A percentile compares a stretch with the other conserved stretches of the same genome.
Evolutionary conservation across 1,140 invertebrate genomes (phyloP).

Genomic region (Diabrotica undecimpunctata): DNA sequence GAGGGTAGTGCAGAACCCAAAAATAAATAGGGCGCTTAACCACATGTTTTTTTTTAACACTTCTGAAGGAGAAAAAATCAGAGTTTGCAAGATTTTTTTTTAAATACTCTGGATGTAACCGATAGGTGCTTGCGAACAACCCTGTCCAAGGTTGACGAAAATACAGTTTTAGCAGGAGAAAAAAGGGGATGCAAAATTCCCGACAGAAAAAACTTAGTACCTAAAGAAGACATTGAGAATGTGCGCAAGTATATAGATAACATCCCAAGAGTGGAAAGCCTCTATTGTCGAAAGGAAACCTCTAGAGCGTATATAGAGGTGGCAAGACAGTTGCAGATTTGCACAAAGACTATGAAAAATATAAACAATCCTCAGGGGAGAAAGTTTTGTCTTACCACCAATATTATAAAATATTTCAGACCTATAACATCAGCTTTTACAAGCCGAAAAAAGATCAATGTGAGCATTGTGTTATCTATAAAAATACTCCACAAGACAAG

Average conservation of each 20-base stretch:
- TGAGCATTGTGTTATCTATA: constrained; percentile 24
- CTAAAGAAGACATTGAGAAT: background rate
- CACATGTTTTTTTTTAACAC: background rate
- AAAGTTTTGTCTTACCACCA: too few species aligned
- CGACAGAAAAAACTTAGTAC: too few species aligned
- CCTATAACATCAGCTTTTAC: too few species aligned
- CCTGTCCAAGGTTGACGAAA: background rate
- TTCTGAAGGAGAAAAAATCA: too few species aligned
- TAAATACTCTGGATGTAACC: background rate
- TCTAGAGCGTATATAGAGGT: constrained; percentile 32
- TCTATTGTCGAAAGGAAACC: constrained; percentile 28
- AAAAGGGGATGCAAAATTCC: background rate
- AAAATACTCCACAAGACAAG: constrained; percentile 28
- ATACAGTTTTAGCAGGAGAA: background rate
- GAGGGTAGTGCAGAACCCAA: background rate
- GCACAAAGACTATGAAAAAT: too few species aligned
- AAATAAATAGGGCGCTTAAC: background rate
- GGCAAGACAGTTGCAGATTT: too few species aligned
- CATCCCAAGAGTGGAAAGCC: constrained; percentile 32
- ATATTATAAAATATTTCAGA: too few species aligned
- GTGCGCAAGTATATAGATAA: constrained; percentile 23
- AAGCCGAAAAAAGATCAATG: constrained; percentile 30
- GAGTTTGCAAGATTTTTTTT: too few species aligned
- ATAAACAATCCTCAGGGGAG: too few species aligned
- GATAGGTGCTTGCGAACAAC: background rate